phyloP scores from a whole-genome alignment of 1,140 invertebrate species.

The Drosophila sechellia region DNA sequence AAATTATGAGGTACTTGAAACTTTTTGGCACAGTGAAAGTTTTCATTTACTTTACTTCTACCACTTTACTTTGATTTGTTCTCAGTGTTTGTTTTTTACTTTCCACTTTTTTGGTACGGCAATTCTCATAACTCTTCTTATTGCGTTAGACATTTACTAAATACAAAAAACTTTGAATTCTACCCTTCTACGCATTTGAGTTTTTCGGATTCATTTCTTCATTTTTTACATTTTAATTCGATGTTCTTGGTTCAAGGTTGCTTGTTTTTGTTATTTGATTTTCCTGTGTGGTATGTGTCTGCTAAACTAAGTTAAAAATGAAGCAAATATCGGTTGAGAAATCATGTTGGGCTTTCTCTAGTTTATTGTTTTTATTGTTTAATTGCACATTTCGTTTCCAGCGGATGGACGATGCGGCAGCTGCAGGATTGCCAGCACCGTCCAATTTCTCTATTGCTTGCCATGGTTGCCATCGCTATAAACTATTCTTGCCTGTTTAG shows the following conservation, averaged over 20 bases:
- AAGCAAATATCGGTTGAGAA: slow-evolving; percentile 35
- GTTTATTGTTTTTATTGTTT: slow-evolving; percentile 48
- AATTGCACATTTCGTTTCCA: slow-evolving; percentile 66
- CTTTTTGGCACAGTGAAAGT: slow-evolving; percentile 85
- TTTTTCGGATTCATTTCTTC: slow-evolving; percentile 50
- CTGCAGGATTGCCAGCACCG: slow-evolving; percentile 36
- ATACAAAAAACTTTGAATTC: slow-evolving; percentile 35
- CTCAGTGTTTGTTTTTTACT: slow-evolving; percentile 38
- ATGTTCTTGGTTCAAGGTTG: slow-evolving; percentile 81
- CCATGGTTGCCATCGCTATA: slow-evolving; percentile 68
- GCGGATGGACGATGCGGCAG: slow-evolving; percentile 9
- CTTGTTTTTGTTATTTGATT: slow-evolving; percentile 14
- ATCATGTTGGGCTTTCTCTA: slow-evolving; percentile 24
- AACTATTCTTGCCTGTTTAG: slow-evolving; percentile 40
- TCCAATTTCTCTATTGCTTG: slow-evolving; percentile 30
- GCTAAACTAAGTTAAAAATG: slow-evolving; percentile 12
- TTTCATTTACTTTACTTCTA: slow-evolving; percentile 72
- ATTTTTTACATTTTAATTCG: slow-evolving; percentile 82
- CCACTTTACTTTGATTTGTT: slow-evolving; percentile 63
- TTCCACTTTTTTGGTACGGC: slow-evolving; percentile 63
- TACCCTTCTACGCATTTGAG: slow-evolving; percentile 28
- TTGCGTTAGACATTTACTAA: slow-evolving; percentile 53
- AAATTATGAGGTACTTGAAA: slow-evolving; percentile 85
- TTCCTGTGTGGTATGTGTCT: not conserved
- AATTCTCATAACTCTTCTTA: slow-evolving; percentile 38